These are phyloP conservation scores for Dendroctonus valens DNA, from an alignment of 1,140 invertebrate genomes.

Conservation along the genomic window DNA sequence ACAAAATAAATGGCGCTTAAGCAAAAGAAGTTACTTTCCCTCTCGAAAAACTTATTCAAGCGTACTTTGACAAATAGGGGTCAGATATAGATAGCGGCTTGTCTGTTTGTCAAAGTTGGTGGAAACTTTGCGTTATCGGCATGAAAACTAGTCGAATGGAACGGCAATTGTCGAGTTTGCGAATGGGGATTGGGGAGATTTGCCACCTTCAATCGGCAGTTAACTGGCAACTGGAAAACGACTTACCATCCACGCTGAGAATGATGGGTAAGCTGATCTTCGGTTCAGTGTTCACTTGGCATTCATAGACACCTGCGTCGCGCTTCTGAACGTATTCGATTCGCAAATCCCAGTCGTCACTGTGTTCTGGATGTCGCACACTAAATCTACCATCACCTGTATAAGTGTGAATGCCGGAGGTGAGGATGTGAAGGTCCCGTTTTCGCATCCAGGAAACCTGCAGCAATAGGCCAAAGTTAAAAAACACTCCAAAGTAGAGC, in stretches of 20 bases:
- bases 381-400: slow-evolving; percentile 84
- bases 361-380: slow-evolving; percentile 76
- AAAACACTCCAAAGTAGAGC: not conserved
- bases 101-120: slow-evolving; percentile 35
- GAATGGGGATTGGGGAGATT: slow-evolving; percentile 1
- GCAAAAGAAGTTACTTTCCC: slow-evolving; percentile 20
- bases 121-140: slow-evolving; percentile 36
- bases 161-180: slow-evolving; percentile 6
- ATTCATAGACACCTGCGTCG: slow-evolving; percentile 87
- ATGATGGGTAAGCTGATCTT: slow-evolving; percentile 79
- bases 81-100: slow-evolving; percentile 29
- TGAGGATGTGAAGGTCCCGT: slow-evolving; percentile 84
- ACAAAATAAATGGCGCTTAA: slow-evolving; percentile 21
- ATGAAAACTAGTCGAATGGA: slow-evolving; percentile 15
- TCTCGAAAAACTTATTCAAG: slow-evolving; percentile 27
- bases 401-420: slow-evolving; percentile 82
- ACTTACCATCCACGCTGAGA: slow-evolving; percentile 75
- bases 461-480: not conserved
- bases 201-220: not conserved
- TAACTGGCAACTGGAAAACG: not conserved
- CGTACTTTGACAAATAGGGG: slow-evolving; percentile 30
- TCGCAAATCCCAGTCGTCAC: slow-evolving; percentile 89
- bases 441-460: slow-evolving; percentile 93
- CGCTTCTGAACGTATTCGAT: slow-evolving; percentile 83
- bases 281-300: slow-evolving; percentile 80